phyloP scores from a whole-genome alignment of 2,888 invertebrate species.

The Orthosia gothica region DNA sequence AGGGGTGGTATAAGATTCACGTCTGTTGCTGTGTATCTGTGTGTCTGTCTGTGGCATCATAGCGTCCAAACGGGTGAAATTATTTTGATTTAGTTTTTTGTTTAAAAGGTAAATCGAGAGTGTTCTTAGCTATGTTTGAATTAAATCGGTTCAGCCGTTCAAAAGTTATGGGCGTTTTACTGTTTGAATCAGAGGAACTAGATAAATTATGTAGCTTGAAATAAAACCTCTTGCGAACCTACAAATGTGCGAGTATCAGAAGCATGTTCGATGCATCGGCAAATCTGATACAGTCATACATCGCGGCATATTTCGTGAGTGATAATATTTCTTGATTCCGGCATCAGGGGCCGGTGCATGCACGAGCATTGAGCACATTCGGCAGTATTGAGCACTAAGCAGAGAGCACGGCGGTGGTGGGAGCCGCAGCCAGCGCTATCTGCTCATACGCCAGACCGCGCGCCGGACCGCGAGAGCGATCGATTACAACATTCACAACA shows the following conservation, averaged over 20 bases:
- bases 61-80: no score
- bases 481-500: slow-evolving; percentile 11
- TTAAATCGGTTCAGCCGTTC: no score
- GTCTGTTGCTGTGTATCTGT: no score
- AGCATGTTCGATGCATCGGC: slow-evolving; percentile 34
- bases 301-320: slow-evolving; percentile 38
- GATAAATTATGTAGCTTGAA: no score
- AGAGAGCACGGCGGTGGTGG: slow-evolving; percentile 48
- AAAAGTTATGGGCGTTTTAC: no score
- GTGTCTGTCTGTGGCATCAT: no score
- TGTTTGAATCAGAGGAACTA: no score
- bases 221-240: neutral
- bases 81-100: no score
- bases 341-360: neutral
- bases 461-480: slow-evolving; percentile 29
- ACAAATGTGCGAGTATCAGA: slow-evolving; percentile 11
- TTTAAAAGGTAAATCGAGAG: no score
- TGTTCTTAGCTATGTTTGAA: no score
- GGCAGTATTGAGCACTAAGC: slow-evolving; percentile 1
- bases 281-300: slow-evolving; percentile 37
- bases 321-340: neutral
- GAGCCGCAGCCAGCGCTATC: slow-evolving; percentile 46
- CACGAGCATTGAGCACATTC: neutral
- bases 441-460: slow-evolving; percentile 67
- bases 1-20: no score